phyloP scores from a whole-genome alignment of 2,113 vertebrate species.

The Corythornis madagascariensis region DNA sequence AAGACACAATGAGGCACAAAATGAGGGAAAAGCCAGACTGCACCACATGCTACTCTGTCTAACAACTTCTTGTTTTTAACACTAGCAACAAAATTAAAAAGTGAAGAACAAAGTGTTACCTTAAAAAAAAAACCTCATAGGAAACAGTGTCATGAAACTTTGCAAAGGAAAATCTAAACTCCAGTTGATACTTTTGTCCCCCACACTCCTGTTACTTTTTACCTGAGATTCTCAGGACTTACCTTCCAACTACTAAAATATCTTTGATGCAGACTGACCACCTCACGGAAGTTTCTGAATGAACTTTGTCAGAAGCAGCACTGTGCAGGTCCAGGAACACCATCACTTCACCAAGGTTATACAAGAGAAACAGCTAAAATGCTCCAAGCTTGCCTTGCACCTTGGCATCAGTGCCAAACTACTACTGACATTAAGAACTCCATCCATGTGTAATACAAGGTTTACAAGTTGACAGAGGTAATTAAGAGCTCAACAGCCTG shows the following conservation, averaged over 20 bases:
- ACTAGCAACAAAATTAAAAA: neutral
- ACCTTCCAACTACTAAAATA: neutral
- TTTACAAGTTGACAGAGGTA: neutral
- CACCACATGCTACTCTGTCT: rapidly evolving
- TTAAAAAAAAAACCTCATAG: neutral
- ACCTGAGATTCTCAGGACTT: neutral
- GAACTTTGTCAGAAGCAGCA: neutral
- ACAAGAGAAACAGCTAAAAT: neutral
- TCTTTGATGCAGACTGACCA: neutral
- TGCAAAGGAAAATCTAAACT: neutral
- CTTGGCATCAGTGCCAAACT: neutral
- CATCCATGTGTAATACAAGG: neutral
- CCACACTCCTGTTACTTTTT: rapidly evolving
- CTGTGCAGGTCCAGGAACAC: neutral
- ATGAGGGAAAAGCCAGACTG: neutral
- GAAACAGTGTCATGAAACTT: neutral
- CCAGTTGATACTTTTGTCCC: rapidly evolving
- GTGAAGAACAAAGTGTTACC: neutral
- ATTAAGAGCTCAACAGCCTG: neutral
- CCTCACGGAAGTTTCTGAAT: neutral
- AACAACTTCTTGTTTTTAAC: neutral
- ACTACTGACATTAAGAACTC: neutral
- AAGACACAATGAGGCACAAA: neutral
- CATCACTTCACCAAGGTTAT: neutral
- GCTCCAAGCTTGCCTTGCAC: neutral